Percentiles rank a stretch among this genome's conserved stretches.
Conservation (phyloP, 2,888 invertebrate genomes). For the Lasiommata megera region DNA sequence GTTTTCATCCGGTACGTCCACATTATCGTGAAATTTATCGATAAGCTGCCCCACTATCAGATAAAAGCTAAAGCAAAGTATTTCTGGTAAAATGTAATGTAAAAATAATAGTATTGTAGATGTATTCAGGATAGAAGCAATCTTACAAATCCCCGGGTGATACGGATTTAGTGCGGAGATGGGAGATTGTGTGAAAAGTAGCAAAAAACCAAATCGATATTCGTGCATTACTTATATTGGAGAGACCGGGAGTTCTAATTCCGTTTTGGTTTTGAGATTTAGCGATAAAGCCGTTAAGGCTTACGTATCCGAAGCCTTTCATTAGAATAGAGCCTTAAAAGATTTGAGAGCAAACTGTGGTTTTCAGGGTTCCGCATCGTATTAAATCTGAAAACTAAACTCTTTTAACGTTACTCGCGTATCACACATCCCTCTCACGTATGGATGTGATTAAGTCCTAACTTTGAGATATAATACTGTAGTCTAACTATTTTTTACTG, state of each 20-base stretch:
- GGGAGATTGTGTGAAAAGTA: conserved; percentile 3
- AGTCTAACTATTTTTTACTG: too few relatives aligned
- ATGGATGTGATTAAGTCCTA: too few relatives aligned
- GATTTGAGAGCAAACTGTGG: too few relatives aligned
- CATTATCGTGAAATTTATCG: too few relatives aligned
- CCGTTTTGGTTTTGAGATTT: neutral
- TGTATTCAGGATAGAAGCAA: conserved; percentile 10
- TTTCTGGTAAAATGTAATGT: conserved; percentile 1
- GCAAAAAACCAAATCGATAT: conserved; percentile 7
- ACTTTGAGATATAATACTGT: too few relatives aligned
- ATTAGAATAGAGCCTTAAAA: neutral
- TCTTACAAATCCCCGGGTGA: conserved; percentile 13
- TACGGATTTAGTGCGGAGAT: conserved; percentile 6
- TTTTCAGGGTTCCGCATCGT: too few relatives aligned
- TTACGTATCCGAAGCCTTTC: neutral
- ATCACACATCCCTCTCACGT: too few relatives aligned
- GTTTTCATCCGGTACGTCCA: too few relatives aligned
- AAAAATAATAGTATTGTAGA: conserved; percentile 12
- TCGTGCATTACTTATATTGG: conserved; percentile 9
- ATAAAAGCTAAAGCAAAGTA: neutral
- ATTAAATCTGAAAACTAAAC: too few relatives aligned
- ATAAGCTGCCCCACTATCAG: too few relatives aligned
- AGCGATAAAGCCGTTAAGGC: neutral
- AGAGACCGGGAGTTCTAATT: neutral
- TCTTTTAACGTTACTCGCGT: too few relatives aligned